These are phyloP conservation scores for Megalops atlanticus DNA, from an alignment of 2,113 vertebrate species.

Conservation along the genomic window DNA sequence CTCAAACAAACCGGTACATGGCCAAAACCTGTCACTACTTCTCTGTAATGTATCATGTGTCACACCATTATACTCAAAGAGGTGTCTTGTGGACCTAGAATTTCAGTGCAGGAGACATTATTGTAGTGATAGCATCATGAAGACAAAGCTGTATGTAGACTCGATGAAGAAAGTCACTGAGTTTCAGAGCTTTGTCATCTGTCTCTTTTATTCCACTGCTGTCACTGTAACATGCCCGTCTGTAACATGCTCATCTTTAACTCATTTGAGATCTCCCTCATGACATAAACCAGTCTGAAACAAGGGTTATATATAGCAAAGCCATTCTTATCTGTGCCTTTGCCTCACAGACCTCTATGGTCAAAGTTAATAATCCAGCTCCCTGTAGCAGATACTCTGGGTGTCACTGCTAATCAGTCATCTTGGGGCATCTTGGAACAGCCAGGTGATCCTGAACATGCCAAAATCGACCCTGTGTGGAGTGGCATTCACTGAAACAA, in stretches of 20 bases:
- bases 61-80: background rate
- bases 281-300: background rate
- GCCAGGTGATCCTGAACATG: background rate
- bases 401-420: background rate
- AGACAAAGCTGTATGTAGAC: conserved; percentile 20
- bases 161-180: conserved; percentile 37
- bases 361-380: background rate
- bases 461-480: background rate
- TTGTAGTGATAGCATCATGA: conserved; percentile 39
- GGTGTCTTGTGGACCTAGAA: background rate
- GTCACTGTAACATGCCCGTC: conserved; percentile 45
- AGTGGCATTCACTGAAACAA: background rate
- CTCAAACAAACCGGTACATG: background rate
- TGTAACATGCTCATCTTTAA: conserved; percentile 9
- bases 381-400: background rate
- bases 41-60: background rate
- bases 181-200: conserved; percentile 46
- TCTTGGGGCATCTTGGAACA: background rate
- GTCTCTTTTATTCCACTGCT: conserved; percentile 55
- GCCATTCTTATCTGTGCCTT: background rate
- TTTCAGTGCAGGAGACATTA: background rate
- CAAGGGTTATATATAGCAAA: conserved; percentile 39
- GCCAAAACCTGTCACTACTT: background rate
- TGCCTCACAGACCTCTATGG: background rate
- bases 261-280: conserved; percentile 12